Conservation (phyloP, 2,888 invertebrate genomes). For the Entomobrya proxima region DNA sequence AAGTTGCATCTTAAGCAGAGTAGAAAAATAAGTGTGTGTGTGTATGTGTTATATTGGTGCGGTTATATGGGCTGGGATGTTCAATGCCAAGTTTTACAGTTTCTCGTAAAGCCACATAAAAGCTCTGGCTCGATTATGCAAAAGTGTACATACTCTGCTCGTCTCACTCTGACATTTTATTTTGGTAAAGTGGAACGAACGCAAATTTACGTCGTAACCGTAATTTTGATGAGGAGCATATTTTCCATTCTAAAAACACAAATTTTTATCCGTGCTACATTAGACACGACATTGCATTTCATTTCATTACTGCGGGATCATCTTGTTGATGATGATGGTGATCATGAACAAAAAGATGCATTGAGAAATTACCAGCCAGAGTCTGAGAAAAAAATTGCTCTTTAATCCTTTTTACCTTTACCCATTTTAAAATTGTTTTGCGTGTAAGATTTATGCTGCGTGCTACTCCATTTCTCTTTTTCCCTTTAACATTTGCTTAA, state of each 20-base stretch:
- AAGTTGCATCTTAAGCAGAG: background rate
- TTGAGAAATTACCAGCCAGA: background rate
- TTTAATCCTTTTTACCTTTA: background rate
- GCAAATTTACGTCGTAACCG: constrained; percentile 37
- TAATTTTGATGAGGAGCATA: constrained; percentile 10
- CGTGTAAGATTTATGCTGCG: background rate
- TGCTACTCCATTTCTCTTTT: too few relatives aligned
- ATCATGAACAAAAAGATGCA: constrained; percentile 21
- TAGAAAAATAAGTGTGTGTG: constrained; percentile 35
- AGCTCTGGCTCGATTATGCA: background rate
- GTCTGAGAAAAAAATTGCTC: background rate
- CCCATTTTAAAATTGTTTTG: background rate
- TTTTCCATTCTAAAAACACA: constrained; percentile 18
- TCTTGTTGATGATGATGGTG: background rate
- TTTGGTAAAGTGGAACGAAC: constrained; percentile 38
- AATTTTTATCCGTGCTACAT: constrained; percentile 33
- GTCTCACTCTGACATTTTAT: background rate
- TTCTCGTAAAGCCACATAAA: background rate
- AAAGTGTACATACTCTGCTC: background rate
- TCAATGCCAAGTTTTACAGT: constrained; percentile 51
- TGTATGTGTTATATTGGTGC: background rate
- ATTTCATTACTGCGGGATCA: constrained; percentile 5
- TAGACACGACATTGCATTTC: constrained; percentile 30
- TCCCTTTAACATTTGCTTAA: too few relatives aligned
- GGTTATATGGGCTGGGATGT: constrained; percentile 29